Base-by-base conservation (phyloP, 1,140 invertebrate species). In the Ceratosolen solmsi region DNA sequence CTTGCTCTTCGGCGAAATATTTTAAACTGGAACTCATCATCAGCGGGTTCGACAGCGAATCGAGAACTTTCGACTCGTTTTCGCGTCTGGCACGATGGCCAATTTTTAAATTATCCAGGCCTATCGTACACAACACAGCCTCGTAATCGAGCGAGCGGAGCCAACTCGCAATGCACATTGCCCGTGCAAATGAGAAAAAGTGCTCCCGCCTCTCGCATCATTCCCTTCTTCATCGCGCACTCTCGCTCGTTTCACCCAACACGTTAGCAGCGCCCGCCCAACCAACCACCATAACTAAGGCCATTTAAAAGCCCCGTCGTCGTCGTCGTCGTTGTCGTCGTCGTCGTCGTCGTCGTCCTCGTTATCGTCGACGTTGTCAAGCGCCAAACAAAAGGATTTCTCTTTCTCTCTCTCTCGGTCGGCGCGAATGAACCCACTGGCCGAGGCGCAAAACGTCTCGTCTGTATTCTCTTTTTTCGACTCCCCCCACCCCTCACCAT, bases 381-480 rank as follows among this genome's bases (percentile, higher is more conserved):
- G 5, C 71, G 15, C 46, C 51, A 80, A 65, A 71, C 65, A 79
- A 79, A 71, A 79, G 77, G 77, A 71, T 79, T 22, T 54, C 8
- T 54, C 71, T 7, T 5, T 46, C 41, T 46, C 41, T 46, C 41
- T 46, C 41, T 46, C 41, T 46, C 38, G 70, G 13, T 20, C 51
- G 77, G 65, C 68, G 78, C 78, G 68, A 79, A 79, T 79, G 77
- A 79, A 79, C 77, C 77, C 68, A 46, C 54, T n/a, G 7, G 30
- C 25, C 72, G 49, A 51, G 49, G 20, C 72, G 49, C 51, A 33
- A 74, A 51, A 33, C 51, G 27, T 22, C 46, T 25, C 72, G 27
- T 38, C 20, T 15, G 9, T 36, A 22, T 71, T 78, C 78, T n/a
- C 51, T 60, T 78, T 80, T 63, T 60, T 65, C 20, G 41, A 5